Percentiles rank a stretch among this genome's conserved stretches.
These are phyloP conservation scores for Gnathonemus echidnorhynchus DNA, from an alignment of 2,113 vertebrate genomes.

Conservation along the genomic window DNA sequence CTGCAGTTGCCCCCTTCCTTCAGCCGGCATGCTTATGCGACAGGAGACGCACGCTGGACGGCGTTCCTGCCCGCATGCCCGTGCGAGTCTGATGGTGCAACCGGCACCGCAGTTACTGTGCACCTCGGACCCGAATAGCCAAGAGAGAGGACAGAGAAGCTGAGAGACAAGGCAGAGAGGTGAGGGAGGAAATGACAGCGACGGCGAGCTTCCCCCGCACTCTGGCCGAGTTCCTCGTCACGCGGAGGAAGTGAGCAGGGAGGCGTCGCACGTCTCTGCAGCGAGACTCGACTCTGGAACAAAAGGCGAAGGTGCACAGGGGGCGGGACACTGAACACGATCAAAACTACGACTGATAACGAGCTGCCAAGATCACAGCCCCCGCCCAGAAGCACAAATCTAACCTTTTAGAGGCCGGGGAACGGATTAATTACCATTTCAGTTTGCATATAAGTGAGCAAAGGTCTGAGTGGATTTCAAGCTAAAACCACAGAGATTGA, in stretches of 20 bases:
- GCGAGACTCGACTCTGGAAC: background rate
- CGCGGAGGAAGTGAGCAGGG: slow-evolving; percentile 5
- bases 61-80: background rate
- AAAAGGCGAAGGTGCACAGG: background rate
- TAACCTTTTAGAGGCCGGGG: background rate
- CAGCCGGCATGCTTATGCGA: background rate
- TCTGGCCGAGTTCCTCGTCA: background rate
- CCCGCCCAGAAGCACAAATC: background rate
- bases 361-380: background rate
- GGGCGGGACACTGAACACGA: background rate
- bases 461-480: background rate
- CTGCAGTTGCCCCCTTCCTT: slow-evolving; percentile 38
- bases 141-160: background rate
- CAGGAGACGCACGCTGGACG: background rate
- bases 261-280: background rate
- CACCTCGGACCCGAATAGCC: background rate
- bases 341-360: background rate
- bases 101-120: background rate
- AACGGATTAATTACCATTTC: background rate
- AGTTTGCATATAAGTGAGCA: background rate
- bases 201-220: slow-evolving; percentile 30
- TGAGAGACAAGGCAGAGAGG: background rate
- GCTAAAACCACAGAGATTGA: background rate
- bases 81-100: background rate
- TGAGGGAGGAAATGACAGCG: slow-evolving; percentile 50